Conservation (phyloP, 2,888 invertebrate species). For the Chalcosyrphus nemorum region DNA sequence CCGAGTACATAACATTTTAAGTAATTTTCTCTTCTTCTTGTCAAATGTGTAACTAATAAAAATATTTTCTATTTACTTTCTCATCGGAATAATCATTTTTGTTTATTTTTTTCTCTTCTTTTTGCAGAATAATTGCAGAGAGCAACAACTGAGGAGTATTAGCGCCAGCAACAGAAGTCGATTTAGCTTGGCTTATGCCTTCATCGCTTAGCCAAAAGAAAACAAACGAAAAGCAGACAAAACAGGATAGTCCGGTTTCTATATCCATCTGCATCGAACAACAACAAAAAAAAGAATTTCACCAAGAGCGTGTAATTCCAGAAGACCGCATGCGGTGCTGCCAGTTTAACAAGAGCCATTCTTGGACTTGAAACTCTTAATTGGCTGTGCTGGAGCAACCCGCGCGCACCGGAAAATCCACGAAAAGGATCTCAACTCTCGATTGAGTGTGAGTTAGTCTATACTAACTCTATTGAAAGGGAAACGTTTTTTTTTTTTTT, state of each 20-base stretch:
- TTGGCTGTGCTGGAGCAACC: constrained; percentile 20
- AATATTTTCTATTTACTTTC: constrained; percentile 25
- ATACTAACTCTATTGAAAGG: constrained; percentile 33
- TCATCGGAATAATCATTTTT: background rate
- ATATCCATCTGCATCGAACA: constrained; percentile 10
- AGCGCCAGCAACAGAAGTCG: constrained; percentile 27
- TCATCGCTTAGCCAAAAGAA: constrained; percentile 5
- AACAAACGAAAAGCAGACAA: background rate
- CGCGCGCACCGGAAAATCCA: constrained; percentile 48
- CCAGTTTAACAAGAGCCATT: background rate
- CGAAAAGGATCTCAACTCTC: constrained; percentile 53
- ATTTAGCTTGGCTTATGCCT: background rate
- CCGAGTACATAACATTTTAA: no score
- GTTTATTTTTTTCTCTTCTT: background rate
- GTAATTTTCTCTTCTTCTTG: background rate
- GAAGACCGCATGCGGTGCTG: constrained; percentile 12
- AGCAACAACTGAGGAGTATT: background rate
- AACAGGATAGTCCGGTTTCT: constrained; percentile 70
- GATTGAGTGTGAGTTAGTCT: constrained; percentile 2
- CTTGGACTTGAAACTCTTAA: constrained; percentile 30
- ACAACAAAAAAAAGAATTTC: constrained; percentile 30
- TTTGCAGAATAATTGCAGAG: constrained; percentile 45
- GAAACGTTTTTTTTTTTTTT: constrained; percentile 49
- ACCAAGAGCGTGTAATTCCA: constrained; percentile 7
- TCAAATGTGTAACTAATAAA: background rate